Base-by-base conservation (phyloP, 2,797 vertebrate genomes). In the Typhlichthys subterraneus region DNA sequence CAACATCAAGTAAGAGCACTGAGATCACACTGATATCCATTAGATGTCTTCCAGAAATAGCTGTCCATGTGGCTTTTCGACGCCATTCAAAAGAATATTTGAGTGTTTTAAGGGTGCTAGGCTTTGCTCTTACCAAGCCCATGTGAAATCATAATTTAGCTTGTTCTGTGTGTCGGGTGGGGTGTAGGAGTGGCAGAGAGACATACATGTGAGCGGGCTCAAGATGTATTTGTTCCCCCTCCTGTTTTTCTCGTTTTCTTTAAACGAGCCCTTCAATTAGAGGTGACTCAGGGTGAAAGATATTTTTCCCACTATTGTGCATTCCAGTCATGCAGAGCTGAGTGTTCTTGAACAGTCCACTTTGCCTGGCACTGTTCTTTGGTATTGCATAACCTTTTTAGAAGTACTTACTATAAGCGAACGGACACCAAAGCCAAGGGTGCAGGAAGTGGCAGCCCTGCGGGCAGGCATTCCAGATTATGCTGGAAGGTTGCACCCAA, bases 1-100 rank as follows among this genome's bases (percentile, higher is more conserved):
- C 92, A 99, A 99, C 89, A 98, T 99, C 92, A 99, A 98, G 97
- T 99, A 96, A 98, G 97, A 92, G 78, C 68, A 76, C 77, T 85
- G 68, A 42, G 53, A 78, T 81, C 63, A 50, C 29, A 57, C 73
- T 67, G 53, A 69, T 70, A 53, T 72, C 70, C 68, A 76, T 87
- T 81, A 66, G 66, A 76, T 72, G 38, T 42, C 14, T 5, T 62
- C 70, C 60, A 75, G 72, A 85, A 85, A 83, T 82, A 82, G 80
- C 58, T 2, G 61, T 51, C 14, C 38, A 59, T 23, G 31, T 63
- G 71, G 61, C 47, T 9, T 59, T 67, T 71, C 60, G 53, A 65
- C 65, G 56, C 57, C 23, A 49, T 63, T 64, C 59, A 66, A 77
- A 77, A 60, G 46, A 14, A 13, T 55, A 12, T 14, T 55, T n/a